Percentiles rank a stretch among this genome's conserved stretches.
Evolutionary conservation across 2,888 invertebrate species (phyloP).

Genomic region (Heliothis peltigera): DNA sequence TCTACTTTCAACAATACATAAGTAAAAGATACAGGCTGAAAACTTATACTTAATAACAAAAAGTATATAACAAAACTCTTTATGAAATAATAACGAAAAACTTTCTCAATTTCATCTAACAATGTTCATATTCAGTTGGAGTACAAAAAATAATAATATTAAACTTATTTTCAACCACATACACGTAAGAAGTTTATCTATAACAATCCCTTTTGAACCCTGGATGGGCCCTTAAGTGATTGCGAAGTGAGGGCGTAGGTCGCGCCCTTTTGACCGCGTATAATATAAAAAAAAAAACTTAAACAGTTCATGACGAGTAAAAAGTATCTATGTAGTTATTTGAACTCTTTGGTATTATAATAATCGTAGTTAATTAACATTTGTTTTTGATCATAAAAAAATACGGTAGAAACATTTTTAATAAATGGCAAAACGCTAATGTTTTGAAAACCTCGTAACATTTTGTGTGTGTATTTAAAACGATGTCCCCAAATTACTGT

Average conservation of each 20-base stretch:
- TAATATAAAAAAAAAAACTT: conserved; percentile 48
- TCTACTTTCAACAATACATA: neutral
- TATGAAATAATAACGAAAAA: neutral
- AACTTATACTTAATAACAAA: neutral
- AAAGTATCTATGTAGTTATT: conserved; percentile 30
- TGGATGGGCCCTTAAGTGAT: conserved; percentile 67
- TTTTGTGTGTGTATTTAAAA: conserved; percentile 25
- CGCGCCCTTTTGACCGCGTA: conserved; percentile 52
- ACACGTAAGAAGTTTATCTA: conserved; percentile 53
- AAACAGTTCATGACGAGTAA: conserved; percentile 34
- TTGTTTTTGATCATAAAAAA: conserved; percentile 1
- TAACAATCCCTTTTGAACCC: conserved; percentile 63
- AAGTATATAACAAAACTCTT: neutral
- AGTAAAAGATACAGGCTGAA: neutral
- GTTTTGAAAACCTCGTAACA: conserved; percentile 31
- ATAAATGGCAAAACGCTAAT: neutral
- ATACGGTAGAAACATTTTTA: neutral
- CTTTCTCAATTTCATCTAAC: conserved; percentile 20
- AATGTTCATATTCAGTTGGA: neutral
- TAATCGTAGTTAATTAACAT: conserved; percentile 15
- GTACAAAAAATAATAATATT: conserved; percentile 20
- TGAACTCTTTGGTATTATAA: conserved; percentile 18
- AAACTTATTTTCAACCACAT: conserved; percentile 45
- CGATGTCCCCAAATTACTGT: conserved; percentile 24
- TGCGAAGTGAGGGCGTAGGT: conserved; percentile 54